Conservation (phyloP, 1,140 invertebrate genomes). For the Drosophila bocki region DNA sequence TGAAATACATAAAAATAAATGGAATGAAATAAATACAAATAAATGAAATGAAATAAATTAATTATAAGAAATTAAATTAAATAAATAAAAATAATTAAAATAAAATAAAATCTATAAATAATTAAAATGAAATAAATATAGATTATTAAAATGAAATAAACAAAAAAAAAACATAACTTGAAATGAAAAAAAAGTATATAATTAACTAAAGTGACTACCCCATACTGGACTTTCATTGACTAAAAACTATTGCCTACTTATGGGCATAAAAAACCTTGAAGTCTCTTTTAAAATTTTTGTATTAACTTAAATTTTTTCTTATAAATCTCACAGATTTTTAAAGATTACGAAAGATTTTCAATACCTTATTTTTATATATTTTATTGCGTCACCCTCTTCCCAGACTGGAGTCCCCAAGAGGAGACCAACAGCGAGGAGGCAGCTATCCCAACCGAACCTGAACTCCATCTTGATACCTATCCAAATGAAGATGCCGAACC, state of each 20-base stretch:
- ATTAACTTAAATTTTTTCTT: no score
- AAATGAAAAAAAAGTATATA: neutral
- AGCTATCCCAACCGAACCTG: neutral
- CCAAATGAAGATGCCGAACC: conserved; percentile 46
- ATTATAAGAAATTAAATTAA: neutral
- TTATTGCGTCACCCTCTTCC: no score
- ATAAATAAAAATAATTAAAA: neutral
- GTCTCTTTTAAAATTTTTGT: neutral
- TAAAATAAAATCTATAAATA: no score
- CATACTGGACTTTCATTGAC: neutral
- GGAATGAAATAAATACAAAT: neutral
- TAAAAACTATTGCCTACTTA: neutral
- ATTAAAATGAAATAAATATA: no score
- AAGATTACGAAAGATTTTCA: neutral
- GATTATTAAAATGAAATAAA: neutral
- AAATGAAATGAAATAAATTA: neutral
- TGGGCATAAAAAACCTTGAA: neutral
- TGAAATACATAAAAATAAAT: no score
- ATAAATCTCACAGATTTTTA: neutral
- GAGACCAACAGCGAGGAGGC: conserved; percentile 17
- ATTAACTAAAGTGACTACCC: neutral
- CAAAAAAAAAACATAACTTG: neutral
- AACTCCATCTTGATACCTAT: no score
- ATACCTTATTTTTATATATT: neutral
- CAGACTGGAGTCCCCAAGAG: conserved; percentile 9